Percentiles rank a stretch among this genome's conserved stretches.
Evolutionary conservation across 2,797 vertebrate species (phyloP).

Genomic region (Acridotheres tristis): DNA sequence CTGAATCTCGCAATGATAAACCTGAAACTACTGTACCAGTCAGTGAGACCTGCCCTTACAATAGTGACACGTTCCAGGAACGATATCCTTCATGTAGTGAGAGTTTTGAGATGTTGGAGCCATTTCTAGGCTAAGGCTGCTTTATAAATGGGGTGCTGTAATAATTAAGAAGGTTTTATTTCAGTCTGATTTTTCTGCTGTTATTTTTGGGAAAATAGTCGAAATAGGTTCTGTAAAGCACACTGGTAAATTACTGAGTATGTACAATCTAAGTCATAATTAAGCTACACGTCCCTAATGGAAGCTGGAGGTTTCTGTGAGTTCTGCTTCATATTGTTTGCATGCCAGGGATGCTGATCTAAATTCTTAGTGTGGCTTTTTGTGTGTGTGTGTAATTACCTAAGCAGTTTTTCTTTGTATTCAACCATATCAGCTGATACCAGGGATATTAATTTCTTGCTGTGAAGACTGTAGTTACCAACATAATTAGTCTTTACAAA

Average conservation of each 20-base stretch:
- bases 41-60: neutral
- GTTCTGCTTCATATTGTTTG: neutral
- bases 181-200: neutral
- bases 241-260: neutral
- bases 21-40: neutral
- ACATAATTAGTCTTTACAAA: neutral
- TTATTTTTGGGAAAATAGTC: neutral
- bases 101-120: neutral
- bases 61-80: neutral
- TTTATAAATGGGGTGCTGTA: neutral
- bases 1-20: neutral
- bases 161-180: neutral
- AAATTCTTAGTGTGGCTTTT: neutral
- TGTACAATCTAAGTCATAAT: neutral
- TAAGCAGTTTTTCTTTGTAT: slow-evolving; percentile 42
- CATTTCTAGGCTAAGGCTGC: neutral
- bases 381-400: neutral
- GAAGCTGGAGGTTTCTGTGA: slow-evolving; percentile 13
- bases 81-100: neutral
- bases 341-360: neutral
- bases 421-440: slow-evolving; percentile 11
- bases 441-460: slow-evolving; percentile 31
- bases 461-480: neutral
- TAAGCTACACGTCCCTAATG: neutral
- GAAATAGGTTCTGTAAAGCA: neutral